A percentile compares a stretch with the other conserved stretches of the same genome.
phyloP scores from a whole-genome alignment of 2,113 vertebrate species.

The Alaudala cheleensis region DNA sequence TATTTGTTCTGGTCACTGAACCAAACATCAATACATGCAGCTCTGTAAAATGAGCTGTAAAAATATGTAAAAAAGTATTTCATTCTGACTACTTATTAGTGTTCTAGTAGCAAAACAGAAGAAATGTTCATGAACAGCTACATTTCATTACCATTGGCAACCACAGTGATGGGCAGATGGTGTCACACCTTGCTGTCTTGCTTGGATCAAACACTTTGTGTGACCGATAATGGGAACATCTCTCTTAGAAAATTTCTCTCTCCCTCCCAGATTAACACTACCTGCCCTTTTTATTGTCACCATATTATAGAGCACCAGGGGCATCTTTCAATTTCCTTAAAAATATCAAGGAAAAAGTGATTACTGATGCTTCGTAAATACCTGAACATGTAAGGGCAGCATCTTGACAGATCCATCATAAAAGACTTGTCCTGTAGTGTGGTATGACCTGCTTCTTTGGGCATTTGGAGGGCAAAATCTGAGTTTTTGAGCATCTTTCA shows the following conservation, averaged over 20 bases:
- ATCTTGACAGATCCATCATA: not conserved
- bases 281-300: not conserved
- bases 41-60: not conserved
- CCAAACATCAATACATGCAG: not conserved
- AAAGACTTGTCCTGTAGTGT: not conserved
- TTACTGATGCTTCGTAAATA: not conserved
- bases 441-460: not conserved
- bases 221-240: not conserved
- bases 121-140: not conserved
- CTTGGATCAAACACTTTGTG: not conserved
- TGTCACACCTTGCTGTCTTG: not conserved
- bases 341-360: not conserved
- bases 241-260: not conserved
- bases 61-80: too few species aligned
- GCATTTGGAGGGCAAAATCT: not conserved
- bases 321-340: not conserved
- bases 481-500: not conserved
- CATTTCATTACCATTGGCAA: not conserved
- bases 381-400: accelerated
- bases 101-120: not conserved
- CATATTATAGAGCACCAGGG: not conserved
- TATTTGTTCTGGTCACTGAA: not conserved
- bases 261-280: not conserved
- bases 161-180: not conserved
- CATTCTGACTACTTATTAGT: not conserved